phyloP scores from a whole-genome alignment of 2,888 invertebrate genomes.

The Acronicta aceris region DNA sequence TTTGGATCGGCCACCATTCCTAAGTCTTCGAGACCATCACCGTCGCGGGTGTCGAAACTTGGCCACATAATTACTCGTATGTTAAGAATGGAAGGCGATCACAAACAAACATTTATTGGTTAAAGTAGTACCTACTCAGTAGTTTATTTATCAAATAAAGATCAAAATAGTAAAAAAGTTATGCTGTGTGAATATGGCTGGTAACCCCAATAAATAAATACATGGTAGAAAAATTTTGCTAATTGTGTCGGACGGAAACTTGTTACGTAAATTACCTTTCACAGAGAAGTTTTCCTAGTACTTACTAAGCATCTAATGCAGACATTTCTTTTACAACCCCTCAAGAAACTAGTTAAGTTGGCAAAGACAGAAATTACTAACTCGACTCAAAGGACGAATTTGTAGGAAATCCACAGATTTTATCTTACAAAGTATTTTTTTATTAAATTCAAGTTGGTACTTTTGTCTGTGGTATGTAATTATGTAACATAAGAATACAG shows the following conservation, averaged over 20 bases:
- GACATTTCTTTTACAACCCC: slow-evolving; percentile 6
- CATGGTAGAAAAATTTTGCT: not conserved
- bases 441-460: not conserved
- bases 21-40: no score
- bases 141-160: no score
- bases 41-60: no score
- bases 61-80: no score
- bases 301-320: slow-evolving; percentile 1
- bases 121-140: no score
- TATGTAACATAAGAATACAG: not conserved
- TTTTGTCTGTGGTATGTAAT: not conserved
- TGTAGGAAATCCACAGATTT: slow-evolving; percentile 11
- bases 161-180: no score
- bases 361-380: slow-evolving; percentile 10
- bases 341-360: slow-evolving; percentile 12
- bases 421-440: not conserved
- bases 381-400: slow-evolving; percentile 20
- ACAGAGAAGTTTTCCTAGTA: not conserved
- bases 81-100: no score
- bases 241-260: slow-evolving; percentile 2
- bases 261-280: not conserved
- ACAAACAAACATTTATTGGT: no score
- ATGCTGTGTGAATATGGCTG: no score
- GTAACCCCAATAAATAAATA: no score
- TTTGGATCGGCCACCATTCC: no score